Conservation (phyloP, 1,140 invertebrate genomes). For the Marisa cornuarietis region DNA sequence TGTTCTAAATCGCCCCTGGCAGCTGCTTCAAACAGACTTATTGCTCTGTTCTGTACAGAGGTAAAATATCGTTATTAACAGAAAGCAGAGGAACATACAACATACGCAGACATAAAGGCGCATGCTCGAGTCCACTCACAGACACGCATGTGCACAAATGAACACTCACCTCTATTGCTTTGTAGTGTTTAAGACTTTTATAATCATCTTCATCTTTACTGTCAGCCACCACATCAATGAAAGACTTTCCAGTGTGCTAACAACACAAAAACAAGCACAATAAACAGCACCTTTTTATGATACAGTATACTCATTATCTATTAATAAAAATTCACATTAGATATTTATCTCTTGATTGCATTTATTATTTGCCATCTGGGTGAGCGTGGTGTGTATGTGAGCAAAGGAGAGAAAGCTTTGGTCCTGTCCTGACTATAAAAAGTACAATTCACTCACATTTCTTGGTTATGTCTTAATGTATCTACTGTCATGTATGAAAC, state of each 20-base stretch:
- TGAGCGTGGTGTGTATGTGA: background rate
- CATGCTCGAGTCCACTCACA: background rate
- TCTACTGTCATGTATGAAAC: no score
- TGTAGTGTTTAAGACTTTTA: slow-evolving; percentile 33
- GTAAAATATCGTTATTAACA: background rate
- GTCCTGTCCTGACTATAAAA: no score
- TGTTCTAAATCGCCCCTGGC: slow-evolving; percentile 40
- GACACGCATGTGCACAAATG: background rate
- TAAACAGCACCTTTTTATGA: no score
- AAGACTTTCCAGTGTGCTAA: slow-evolving; percentile 36
- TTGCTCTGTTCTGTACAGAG: slow-evolving; percentile 41
- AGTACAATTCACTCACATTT: no score
- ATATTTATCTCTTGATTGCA: no score
- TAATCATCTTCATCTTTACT: slow-evolving; percentile 33
- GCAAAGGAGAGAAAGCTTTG: background rate
- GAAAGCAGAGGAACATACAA: background rate
- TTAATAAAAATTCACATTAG: no score
- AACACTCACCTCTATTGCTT: slow-evolving; percentile 33
- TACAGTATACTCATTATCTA: no score
- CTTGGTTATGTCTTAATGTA: no score
- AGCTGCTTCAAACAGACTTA: slow-evolving; percentile 47
- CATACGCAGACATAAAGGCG: background rate
- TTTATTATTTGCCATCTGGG: no score
- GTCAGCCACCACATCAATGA: slow-evolving; percentile 31
- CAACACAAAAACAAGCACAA: background rate